Conservation (phyloP, 2,797 vertebrate species). For the Amblyraja radiata region DNA sequence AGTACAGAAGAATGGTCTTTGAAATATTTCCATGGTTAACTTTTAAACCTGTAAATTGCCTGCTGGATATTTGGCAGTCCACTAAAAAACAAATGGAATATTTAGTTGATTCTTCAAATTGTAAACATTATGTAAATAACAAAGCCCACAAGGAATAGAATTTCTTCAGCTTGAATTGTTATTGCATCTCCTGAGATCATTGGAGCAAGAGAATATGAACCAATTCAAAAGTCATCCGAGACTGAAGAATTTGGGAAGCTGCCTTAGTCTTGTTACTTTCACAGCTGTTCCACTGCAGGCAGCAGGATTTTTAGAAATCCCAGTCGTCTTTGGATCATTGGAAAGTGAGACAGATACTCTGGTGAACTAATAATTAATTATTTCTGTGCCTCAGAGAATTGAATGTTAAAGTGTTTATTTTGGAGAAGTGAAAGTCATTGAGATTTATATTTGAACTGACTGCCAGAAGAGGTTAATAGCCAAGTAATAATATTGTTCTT, state of each 20-base stretch:
- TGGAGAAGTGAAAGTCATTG: background rate
- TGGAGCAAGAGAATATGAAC: background rate
- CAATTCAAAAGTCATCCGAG: background rate
- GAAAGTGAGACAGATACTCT: background rate
- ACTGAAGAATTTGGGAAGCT: background rate
- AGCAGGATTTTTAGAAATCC: background rate
- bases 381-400: background rate
- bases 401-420: background rate
- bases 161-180: background rate
- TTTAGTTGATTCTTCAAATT: background rate
- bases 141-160: background rate
- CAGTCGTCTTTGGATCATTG: background rate
- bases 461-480: background rate
- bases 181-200: background rate
- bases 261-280: background rate
- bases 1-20: too few relatives aligned
- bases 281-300: background rate
- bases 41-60: too few relatives aligned
- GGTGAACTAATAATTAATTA: background rate
- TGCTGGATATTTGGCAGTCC: too few relatives aligned
- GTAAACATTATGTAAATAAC: background rate
- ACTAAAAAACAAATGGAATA: background rate
- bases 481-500: background rate
- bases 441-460: constrained; percentile 5
- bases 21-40: too few relatives aligned